phyloP scores from a whole-genome alignment of 2,797 vertebrate species.

The Rhyacichthys aspro region DNA sequence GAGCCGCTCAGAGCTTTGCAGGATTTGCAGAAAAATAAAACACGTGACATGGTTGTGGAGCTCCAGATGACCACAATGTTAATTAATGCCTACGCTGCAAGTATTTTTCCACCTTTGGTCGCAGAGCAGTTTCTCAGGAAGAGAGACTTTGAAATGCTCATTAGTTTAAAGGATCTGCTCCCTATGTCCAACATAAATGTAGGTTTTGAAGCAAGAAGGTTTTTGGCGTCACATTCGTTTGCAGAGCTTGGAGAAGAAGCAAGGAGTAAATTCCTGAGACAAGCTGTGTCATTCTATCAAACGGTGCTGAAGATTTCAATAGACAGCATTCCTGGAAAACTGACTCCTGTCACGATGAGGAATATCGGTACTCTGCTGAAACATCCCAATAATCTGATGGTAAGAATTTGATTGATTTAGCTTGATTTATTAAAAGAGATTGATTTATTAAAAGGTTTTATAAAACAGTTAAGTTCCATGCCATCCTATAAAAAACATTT shows the following conservation, averaged over 20 bases:
- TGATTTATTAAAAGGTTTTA: too few species aligned
- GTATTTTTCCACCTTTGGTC: constrained; percentile 36
- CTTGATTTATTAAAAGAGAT: too few species aligned
- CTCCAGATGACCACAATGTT: constrained; percentile 53
- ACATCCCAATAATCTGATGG: constrained; percentile 32
- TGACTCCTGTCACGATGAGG: constrained; percentile 35
- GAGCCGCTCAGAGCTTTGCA: constrained; percentile 67
- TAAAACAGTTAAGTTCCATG: too few species aligned
- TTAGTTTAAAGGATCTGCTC: constrained; percentile 32
- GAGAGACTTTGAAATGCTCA: constrained; percentile 21
- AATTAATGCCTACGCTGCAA: constrained; percentile 49
- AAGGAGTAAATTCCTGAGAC: constrained; percentile 39
- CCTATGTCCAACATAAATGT: constrained; percentile 39
- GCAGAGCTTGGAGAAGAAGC: constrained; percentile 30
- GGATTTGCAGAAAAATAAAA: constrained; percentile 32
- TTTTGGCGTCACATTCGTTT: constrained; percentile 21
- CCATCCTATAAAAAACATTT: too few species aligned
- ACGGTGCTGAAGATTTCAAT: constrained; percentile 47
- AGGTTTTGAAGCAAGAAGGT: constrained; percentile 45
- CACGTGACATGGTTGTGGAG: constrained; percentile 13
- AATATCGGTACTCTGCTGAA: constrained; percentile 59
- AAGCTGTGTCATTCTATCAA: constrained; percentile 59
- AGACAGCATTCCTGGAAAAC: constrained; percentile 59
- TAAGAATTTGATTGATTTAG: constrained; percentile 51
- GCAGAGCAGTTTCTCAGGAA: constrained; percentile 29